Base-by-base conservation (phyloP, 2,888 invertebrate species). In the Xestia xanthographa region DNA sequence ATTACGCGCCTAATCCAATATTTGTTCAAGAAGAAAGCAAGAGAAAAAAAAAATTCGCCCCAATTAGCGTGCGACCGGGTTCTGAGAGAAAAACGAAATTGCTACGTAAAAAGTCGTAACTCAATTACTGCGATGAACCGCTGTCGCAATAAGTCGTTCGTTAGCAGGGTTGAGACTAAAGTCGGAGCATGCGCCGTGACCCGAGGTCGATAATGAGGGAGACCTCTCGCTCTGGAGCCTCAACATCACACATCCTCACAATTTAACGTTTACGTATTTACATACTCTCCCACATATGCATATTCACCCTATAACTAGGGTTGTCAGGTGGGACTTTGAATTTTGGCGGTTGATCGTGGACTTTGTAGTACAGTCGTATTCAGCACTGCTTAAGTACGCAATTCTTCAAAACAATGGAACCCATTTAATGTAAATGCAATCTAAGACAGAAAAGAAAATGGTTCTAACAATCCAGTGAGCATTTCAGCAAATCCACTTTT, bases 191-290 rank as follows among this genome's bases (percentile, higher is more conserved):
- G 97, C 97, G 97, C 97, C 92, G 92, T 95, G 96, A 96, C 96
- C 97, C 91, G 92, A 96, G 97, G 97, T 97, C 97, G 97, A 97
- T 97, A 97, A 97, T 97, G 97, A 97, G 95, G 91, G 92, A 91
- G 94, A 94, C 95, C 95, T 95, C 96, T 95, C 95, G 91, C 95
- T 95, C 95, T 92, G 92, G 90, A 94, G 92, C 92, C 93, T 91
- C 93, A 94, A 93, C 96, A 95, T 95, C 96, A 96, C 96, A 96
- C 96, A 96, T 95, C 95, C 96, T 92, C 92, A 95, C 94, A 95
- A 94, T 94, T 95, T 95, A 95, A 94, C 95, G 93, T 94, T 93
- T 92, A 94, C 95, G 94, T 96, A 95, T 96, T 96, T 96, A 96
- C 96, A 96, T 96, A 96, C 95, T 92, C 89, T 91, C 92, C 92